Base-by-base conservation (phyloP, 2,888 invertebrate species). In the Erebia palarica region DNA sequence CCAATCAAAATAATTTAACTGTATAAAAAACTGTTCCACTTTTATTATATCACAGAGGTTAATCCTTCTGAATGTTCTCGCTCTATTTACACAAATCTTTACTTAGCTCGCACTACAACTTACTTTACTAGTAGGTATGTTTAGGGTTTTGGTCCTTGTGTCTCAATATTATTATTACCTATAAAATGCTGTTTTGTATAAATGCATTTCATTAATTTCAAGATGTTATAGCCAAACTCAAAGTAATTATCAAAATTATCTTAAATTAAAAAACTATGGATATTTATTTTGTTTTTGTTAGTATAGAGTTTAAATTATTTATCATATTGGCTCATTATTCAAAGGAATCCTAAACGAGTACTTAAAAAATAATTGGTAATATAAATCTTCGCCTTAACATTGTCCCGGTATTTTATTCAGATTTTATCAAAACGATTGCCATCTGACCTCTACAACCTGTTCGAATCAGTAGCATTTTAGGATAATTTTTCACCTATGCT, bases 1-100 rank as follows among this genome's bases (percentile, higher is more conserved):
- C 81, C 76, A 78, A 80, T 79, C 81, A 80, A 76, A 79, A 82
- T 80, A 78, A 82, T 82, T 86, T 85, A 84, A 87, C 84, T 77
- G 71, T 78, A 69, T 2, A 10, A 72, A 77, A 81, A 36, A 18
- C 16, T 53, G 53, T 53, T 53, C 16, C 53, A 10, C 55, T 55
- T 55, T 3, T 18, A 55, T 18, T 8, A 3, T 55, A 55, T 16
- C 18, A 18, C 55, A 5, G 3, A 55, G 51, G 51, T 7, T 51
- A 51, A 51, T 51, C 51, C n/a, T 49, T 14, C 13, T 14, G 14
- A 49, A 14, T 49, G 5, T 10, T 47, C 44, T 11, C 44, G 11
- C 10, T 47, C 10, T 47, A 9, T 11, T 11, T 1, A 9, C 8
- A 11, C 44, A 27, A 27, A 27, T 4, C 27, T 27, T 36, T 36